A percentile compares a stretch with the other conserved stretches of the same genome.
phyloP scores from a whole-genome alignment of 2,797 vertebrate genomes.

The Girardinus metallicus region DNA sequence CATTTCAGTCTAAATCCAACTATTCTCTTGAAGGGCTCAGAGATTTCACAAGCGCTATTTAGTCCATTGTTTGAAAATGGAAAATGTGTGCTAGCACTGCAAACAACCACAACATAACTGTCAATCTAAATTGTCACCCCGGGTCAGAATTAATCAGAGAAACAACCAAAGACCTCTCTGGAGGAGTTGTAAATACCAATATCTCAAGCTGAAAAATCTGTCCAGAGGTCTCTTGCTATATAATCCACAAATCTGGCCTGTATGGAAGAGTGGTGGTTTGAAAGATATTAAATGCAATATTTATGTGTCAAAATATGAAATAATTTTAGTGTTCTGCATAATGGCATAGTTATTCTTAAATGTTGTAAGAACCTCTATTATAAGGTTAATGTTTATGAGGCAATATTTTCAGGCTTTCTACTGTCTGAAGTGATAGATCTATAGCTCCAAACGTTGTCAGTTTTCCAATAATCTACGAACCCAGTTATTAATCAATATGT shows the following conservation, averaged over 20 bases:
- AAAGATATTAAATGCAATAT: background rate
- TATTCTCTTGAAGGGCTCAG: background rate
- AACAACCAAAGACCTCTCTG: background rate
- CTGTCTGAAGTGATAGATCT: background rate
- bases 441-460: background rate
- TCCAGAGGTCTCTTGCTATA: background rate
- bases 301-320: background rate
- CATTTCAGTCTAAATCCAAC: background rate
- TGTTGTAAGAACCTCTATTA: background rate
- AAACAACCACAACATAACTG: background rate
- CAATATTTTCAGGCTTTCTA: background rate
- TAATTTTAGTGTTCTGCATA: background rate
- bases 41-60: background rate
- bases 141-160: background rate
- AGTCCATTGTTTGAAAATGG: background rate
- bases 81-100: background rate
- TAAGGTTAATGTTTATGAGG: background rate
- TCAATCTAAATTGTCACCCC: background rate
- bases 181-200: background rate
- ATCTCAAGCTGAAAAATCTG: background rate
- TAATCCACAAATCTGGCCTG: background rate
- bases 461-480: background rate
- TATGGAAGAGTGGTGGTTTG: background rate
- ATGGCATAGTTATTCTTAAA: background rate
- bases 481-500: background rate